Conservation (phyloP, 1,140 invertebrate genomes). For the Charaxes varanes region DNA sequence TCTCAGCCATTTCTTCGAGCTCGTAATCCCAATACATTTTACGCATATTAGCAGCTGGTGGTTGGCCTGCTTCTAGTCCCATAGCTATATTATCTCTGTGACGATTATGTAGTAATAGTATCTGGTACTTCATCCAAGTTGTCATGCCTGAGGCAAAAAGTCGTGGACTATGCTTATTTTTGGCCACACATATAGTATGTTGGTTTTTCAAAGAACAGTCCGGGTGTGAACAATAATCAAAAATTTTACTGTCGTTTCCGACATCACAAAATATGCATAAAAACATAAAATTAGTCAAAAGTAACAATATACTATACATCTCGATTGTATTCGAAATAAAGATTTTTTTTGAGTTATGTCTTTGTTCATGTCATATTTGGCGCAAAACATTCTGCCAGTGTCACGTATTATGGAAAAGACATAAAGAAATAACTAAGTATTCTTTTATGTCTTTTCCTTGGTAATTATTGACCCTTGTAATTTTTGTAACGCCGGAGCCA, state of each 20-base stretch:
- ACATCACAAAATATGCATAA: constrained; percentile 17
- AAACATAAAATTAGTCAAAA: constrained; percentile 30
- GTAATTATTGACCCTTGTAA: no score
- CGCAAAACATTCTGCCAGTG: no score
- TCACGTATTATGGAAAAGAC: no score
- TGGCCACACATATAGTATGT: constrained; percentile 52
- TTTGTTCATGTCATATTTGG: no score
- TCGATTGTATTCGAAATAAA: no score
- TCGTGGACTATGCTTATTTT: constrained; percentile 41
- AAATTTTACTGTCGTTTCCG: constrained; percentile 6
- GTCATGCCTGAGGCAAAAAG: constrained; percentile 60
- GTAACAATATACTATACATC: constrained; percentile 36
- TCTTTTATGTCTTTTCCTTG: no score
- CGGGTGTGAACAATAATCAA: constrained; percentile 52
- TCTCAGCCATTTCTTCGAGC: constrained; percentile 55
- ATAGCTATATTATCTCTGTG: constrained; percentile 62
- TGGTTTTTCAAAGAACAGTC: constrained; percentile 57
- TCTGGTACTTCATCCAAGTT: constrained; percentile 59
- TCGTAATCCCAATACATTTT: constrained; percentile 68
- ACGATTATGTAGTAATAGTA: constrained; percentile 53
- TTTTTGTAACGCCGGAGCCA: no score
- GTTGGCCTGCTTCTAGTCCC: constrained; percentile 57
- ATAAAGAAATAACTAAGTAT: background rate
- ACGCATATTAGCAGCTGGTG: constrained; percentile 60
- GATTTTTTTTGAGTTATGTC: no score